Conservation (phyloP, 1,140 invertebrate genomes). For the Drosophila pallidifrons region DNA sequence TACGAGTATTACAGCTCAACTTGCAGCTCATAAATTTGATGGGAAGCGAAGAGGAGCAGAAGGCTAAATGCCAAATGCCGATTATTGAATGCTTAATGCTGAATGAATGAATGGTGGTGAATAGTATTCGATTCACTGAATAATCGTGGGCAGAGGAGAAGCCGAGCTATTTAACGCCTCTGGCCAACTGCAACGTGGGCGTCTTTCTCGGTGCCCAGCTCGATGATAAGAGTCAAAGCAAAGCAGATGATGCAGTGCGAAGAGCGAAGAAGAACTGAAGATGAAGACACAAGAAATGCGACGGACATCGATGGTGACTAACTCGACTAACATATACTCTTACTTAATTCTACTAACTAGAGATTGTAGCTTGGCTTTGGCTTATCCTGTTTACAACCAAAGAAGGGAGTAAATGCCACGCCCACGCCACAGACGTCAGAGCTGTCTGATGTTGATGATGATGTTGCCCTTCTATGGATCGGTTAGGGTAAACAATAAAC, state of each 20-base stretch:
- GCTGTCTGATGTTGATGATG: constrained; percentile 1
- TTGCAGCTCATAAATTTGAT: not conserved
- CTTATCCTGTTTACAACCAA: not conserved
- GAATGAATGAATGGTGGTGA: not conserved
- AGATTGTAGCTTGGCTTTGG: not conserved
- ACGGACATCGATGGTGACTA: not conserved
- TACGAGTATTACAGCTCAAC: not conserved
- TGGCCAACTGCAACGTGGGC: constrained; percentile 36
- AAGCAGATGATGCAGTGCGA: constrained; percentile 1
- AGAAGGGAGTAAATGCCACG: constrained; percentile 26
- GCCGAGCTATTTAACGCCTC: constrained; percentile 41
- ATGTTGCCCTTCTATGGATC: constrained; percentile 56
- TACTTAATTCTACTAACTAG: too few relatives aligned
- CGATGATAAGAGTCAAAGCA: constrained; percentile 7
- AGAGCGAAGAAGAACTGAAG: not conserved
- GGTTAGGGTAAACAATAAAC: constrained; percentile 75
- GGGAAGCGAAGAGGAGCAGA: not conserved
- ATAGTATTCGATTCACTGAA: not conserved
- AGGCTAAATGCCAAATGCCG: constrained; percentile 1
- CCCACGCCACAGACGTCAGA: constrained; percentile 43
- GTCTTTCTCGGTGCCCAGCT: constrained; percentile 2
- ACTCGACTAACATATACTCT: constrained; percentile 21
- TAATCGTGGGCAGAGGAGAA: constrained; percentile 19
- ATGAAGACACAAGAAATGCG: too few relatives aligned
- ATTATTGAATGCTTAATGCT: not conserved